A percentile compares a stretch with the other conserved stretches of the same genome.
Conservation (phyloP, 2,888 invertebrate genomes). For the Drosophila niveifrons region DNA sequence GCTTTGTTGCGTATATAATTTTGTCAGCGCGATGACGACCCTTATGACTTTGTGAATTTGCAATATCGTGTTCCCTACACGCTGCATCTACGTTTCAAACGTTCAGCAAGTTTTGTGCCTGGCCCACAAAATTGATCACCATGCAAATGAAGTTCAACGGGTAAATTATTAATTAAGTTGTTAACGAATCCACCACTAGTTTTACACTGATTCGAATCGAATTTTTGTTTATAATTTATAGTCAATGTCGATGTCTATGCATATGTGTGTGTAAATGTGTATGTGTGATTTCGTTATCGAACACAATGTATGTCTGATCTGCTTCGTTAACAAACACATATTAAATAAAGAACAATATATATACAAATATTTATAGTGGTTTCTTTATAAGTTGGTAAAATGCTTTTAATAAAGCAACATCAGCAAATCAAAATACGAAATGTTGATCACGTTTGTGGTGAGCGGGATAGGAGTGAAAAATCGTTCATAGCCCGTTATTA, state of each 20-base stretch:
- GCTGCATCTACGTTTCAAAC: constrained; percentile 51
- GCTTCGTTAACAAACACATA: neutral
- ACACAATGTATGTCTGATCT: neutral
- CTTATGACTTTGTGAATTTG: constrained; percentile 24
- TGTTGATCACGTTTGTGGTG: constrained; percentile 19
- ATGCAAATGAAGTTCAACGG: constrained; percentile 57
- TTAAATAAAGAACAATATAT: constrained; percentile 3
- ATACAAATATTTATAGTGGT: constrained; percentile 7
- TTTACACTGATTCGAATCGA: constrained; percentile 14
- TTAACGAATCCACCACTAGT: constrained; percentile 36
- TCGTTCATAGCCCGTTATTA: constrained; percentile 19
- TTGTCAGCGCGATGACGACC: constrained; percentile 23
- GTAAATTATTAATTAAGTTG: constrained; percentile 52
- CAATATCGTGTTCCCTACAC: constrained; percentile 29
- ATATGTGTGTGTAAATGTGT: too few relatives aligned
- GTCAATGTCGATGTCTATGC: neutral
- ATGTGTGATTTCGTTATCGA: too few relatives aligned
- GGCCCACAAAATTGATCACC: constrained; percentile 74
- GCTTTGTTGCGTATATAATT: too few relatives aligned
- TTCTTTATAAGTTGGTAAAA: neutral
- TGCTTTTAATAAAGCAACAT: constrained; percentile 7
- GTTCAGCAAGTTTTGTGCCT: constrained; percentile 65
- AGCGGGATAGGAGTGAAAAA: constrained; percentile 19
- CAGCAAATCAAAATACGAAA: constrained; percentile 19
- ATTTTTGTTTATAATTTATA: constrained; percentile 8